Evolutionary conservation across 2,113 vertebrate genomes (phyloP), one percentile per base, ranked within the genome.

Genomic region (Emydocephalus ijimae): DNA sequence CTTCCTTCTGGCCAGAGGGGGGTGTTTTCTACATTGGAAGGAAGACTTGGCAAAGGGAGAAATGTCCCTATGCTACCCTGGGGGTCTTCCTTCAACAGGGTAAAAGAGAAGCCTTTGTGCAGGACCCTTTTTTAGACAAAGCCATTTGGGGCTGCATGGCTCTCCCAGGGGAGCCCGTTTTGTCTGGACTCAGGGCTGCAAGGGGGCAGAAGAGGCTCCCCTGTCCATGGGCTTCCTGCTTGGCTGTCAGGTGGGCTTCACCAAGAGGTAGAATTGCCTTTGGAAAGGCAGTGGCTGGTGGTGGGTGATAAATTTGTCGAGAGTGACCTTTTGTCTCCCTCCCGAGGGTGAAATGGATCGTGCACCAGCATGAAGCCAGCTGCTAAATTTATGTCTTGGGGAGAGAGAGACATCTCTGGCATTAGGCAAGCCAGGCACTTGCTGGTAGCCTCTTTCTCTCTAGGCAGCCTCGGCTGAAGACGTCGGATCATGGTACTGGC

Each of bases 351-450:
- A 97, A 97, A 97, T 88, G 94, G 98, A 98, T 97, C 97, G 95
- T 91, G 14, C 95, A 89, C 88, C 64, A 4, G 88, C 94, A 95
- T 97, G 95, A 96, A 97, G 98, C 96, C 95, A 97, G 97, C 20
- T 89, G 98, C 98, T 97, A 98, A 98, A 98, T 98, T 98, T 98
- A 98, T 98, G 97, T 96, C 95, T 97, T 96, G 94, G 92, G 95
- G 89, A 94, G 45, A 18, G 89, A 95, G 93, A 96, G 95, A 96
- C 97, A 95, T 98, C 97, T 98, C 96, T 95, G 98, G 97, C 91
- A 96, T 97, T 95, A 98, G 94, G 54, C 95, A 14, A 94, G 94
- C 89, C 90, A 96, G 95, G 94, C 96, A 92, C 95, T 94, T 89
- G 10, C 86, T 61, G 92, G 87, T 92, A 43, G 94, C 96, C 97